Evolutionary conservation across 2,113 vertebrate genomes (phyloP).

Genomic region (Oreocharis arfaki): DNA sequence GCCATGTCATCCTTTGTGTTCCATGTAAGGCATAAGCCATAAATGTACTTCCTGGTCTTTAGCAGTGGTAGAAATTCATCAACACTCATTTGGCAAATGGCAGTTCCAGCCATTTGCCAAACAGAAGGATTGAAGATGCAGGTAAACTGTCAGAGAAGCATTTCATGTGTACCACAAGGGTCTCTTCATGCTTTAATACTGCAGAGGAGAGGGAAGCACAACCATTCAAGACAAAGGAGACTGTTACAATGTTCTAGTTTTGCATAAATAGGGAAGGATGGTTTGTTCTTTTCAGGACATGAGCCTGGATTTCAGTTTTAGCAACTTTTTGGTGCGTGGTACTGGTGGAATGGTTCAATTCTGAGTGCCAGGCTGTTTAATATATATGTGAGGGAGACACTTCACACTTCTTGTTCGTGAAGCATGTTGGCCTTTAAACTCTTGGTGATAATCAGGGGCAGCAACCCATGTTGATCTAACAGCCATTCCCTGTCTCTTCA

Average conservation of each 20-base stretch:
- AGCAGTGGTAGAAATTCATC: not conserved
- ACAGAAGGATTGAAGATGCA: not conserved
- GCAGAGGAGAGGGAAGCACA: not conserved
- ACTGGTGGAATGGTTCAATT: not conserved
- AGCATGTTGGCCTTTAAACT: not conserved
- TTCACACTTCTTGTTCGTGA: not conserved
- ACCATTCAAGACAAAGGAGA: not conserved
- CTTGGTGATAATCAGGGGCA: not conserved
- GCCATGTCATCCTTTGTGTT: not conserved
- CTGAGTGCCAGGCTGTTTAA: not conserved
- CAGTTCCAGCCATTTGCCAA: not conserved
- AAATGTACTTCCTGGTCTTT: not conserved
- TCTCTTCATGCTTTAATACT: not conserved
- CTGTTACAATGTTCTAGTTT: not conserved
- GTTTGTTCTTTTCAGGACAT: not conserved
- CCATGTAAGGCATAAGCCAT: not conserved
- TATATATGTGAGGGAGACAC: not conserved
- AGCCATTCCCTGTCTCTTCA: not conserved
- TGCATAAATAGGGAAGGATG: not conserved
- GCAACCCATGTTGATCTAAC: not conserved
- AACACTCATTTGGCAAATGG: not conserved
- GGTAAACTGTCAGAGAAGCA: not conserved
- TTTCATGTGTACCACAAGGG: not conserved
- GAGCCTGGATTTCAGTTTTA: not conserved
- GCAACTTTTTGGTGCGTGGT: rapidly evolving